These are phyloP conservation scores for Drosophila hydei DNA, from an alignment of 1,140 invertebrate species.

Conservation along the genomic window DNA sequence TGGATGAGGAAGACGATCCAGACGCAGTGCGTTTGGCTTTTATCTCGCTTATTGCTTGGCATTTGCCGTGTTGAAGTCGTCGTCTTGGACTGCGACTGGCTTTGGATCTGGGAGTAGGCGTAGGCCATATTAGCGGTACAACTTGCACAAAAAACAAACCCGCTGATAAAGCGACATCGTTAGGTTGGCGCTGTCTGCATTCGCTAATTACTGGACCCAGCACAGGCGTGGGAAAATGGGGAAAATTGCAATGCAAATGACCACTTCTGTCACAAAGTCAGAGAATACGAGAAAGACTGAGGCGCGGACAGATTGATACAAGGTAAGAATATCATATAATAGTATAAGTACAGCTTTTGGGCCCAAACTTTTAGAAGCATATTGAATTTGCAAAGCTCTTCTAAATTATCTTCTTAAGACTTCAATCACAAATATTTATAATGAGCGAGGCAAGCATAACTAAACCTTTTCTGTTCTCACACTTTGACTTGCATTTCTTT, in stretches of 20 bases:
- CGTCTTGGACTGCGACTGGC: constrained; percentile 29
- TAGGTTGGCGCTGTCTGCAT: constrained; percentile 77
- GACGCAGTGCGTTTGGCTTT: constrained; percentile 71
- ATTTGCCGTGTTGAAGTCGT: constrained; percentile 51
- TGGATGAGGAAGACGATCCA: constrained; percentile 30
- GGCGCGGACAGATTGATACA: neutral
- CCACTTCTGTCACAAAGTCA: constrained; percentile 9
- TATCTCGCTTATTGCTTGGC: constrained; percentile 63
- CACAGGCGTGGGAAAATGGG: constrained; percentile 65
- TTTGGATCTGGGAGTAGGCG: constrained; percentile 65
- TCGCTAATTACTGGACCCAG: constrained; percentile 69
- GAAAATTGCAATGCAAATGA: constrained; percentile 38
- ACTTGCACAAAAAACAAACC: constrained; percentile 76
- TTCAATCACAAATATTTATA: no score
- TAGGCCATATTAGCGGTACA: constrained; percentile 79
- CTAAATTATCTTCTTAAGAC: no score
- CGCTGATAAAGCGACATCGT: constrained; percentile 80
- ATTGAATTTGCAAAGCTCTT: no score
- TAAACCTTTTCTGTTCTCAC: no score
- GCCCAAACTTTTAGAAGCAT: no score
- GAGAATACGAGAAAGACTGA: constrained; percentile 1
- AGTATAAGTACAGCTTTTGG: no score
- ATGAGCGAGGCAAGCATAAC: no score
- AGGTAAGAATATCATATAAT: constrained; percentile 4
- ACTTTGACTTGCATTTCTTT: constrained; percentile 10